Base-by-base conservation (phyloP, 37 sponge, comb jelly and placozoan species). In the Mnemiopsis leidyi region DNA sequence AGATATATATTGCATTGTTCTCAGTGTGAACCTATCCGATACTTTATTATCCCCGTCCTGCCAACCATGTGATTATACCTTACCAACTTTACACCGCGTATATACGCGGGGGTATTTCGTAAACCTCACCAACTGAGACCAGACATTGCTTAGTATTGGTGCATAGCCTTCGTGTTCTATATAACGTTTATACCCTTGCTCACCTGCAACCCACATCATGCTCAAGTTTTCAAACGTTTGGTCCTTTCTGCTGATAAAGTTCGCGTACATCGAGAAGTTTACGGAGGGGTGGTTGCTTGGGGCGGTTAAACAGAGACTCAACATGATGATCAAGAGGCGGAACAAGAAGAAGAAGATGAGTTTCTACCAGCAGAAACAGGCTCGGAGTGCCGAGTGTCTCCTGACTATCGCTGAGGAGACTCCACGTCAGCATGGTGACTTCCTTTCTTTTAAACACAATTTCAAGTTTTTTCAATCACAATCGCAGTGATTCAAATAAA, bases 381-480 rank as follows among this genome's bases (percentile, higher is more conserved):
- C 73, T 1, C 73, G 73, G 23, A 69, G 73, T 69, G 73, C 73
- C 24, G 73, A 69, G 73, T 69, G 73, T 25, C n/a, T 69, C 24
- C 73, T 69, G 24, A 69, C 73, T 2, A 69, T 69, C 73, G 28
- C 24, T 25, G 73, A 69, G 73, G 73, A 69, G 73, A 28, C 5
- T 5, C 61, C 61, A 18, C 61, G 5, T 48, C 61, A 5, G 61
- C 61, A 48, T 48, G 61, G 61, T 48, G n/a, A n/a, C n/a, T n/a
- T n/a, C n/a, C n/a, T n/a, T n/a, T n/a, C n/a, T n/a, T n/a, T n/a
- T n/a, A n/a, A n/a, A n/a, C n/a, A n/a, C n/a, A n/a, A n/a, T n/a
- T n/a, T n/a, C n/a, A n/a, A n/a, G n/a, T n/a, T n/a, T n/a, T n/a
- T n/a, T n/a, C n/a, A n/a, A n/a, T n/a, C n/a, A n/a, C n/a, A n/a